Percentiles rank a stretch among this genome's conserved stretches.
Evolutionary conservation across 2,888 invertebrate species (phyloP).

Genomic region (Pimpla rufipes): DNA sequence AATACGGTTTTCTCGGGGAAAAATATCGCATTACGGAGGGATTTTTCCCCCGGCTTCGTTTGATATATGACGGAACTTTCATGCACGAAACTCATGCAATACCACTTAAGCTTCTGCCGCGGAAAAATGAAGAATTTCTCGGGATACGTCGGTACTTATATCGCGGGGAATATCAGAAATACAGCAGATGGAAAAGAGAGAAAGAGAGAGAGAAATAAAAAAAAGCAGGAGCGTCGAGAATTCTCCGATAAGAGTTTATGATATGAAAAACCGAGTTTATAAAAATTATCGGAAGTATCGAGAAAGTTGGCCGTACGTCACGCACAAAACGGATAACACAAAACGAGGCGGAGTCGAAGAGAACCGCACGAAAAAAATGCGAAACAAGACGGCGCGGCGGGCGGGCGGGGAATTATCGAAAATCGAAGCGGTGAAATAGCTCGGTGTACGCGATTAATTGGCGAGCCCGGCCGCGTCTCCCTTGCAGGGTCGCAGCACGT

Average conservation of each 20-base stretch:
- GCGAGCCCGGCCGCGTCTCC: neutral
- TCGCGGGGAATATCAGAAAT: neutral
- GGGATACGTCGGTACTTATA: too few species aligned
- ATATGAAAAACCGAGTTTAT: neutral
- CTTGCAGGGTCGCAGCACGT: neutral
- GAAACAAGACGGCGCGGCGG: neutral
- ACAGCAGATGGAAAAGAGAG: neutral
- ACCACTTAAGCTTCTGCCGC: neutral
- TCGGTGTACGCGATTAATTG: neutral
- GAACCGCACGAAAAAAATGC: too few species aligned
- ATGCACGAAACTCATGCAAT: neutral
- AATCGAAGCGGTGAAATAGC: constrained; percentile 4
- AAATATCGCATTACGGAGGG: neutral
- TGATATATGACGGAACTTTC: neutral
- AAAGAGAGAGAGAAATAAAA: neutral
- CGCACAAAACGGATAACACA: too few species aligned
- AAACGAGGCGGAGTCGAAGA: too few species aligned
- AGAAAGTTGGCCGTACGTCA: neutral
- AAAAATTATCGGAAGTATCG: neutral
- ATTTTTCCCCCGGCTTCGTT: neutral
- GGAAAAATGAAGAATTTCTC: too few species aligned
- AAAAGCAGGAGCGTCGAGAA: neutral
- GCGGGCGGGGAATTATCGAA: constrained; percentile 3
- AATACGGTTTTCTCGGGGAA: neutral
- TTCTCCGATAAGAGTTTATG: neutral